Evolutionary conservation across 2,113 vertebrate genomes (phyloP).

Genomic region (Narcine bancroftii): DNA sequence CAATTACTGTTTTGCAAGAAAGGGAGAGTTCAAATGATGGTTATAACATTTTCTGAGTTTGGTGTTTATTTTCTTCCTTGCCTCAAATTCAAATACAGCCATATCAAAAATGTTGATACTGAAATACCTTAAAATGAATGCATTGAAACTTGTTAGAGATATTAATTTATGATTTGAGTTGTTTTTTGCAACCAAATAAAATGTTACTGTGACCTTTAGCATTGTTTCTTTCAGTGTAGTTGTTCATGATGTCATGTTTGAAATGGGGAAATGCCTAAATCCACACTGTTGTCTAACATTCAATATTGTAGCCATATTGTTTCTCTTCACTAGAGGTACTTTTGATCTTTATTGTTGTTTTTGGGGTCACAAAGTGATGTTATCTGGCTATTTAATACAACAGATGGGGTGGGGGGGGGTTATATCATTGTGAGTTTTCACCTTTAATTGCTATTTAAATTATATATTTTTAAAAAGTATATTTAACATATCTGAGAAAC

Average conservation of each 20-base stretch:
- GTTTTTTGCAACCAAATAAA: slow-evolving; percentile 32
- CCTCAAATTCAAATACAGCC: neutral
- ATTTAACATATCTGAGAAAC: neutral
- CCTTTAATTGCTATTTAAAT: neutral
- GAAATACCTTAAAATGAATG: neutral
- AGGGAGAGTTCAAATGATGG: neutral
- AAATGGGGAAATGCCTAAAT: neutral
- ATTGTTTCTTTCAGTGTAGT: neutral
- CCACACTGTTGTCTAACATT: neutral
- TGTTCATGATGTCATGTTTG: neutral
- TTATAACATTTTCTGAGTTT: neutral
- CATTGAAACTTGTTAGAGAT: slow-evolving; percentile 9
- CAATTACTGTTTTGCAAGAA: neutral
- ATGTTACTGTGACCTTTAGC: neutral
- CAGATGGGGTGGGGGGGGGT: neutral
- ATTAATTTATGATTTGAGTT: slow-evolving; percentile 28
- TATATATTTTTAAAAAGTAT: neutral
- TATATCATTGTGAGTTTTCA: neutral
- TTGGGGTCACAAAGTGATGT: neutral
- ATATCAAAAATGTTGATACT: slow-evolving; percentile 11
- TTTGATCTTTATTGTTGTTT: neutral
- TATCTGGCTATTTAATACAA: neutral
- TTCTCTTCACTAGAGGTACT: neutral
- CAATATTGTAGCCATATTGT: neutral
- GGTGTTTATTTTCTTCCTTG: neutral